Evolutionary conservation across 2,888 invertebrate genomes (phyloP), one percentile per base, ranked within the genome.

Genomic region (Synergus umbraculus): DNA sequence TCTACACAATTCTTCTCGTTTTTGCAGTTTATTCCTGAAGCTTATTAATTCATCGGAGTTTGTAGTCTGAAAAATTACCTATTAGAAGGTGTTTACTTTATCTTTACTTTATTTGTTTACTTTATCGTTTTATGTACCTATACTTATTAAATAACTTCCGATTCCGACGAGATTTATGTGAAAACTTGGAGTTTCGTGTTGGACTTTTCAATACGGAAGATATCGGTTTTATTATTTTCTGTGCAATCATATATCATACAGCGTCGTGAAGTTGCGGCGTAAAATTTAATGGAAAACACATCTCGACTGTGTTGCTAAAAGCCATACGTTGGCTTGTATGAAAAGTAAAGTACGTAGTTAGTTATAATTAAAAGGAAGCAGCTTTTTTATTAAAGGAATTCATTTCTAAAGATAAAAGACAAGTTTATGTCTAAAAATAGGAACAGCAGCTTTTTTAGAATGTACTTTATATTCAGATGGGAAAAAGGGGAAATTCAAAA

Each of bases 81-180:
- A 13, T 63, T 63, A 44, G 4, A 46, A 44, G 63, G 63, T 43
- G 63, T 54, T 29, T 54, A 73, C 73, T 73, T 54, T n/a, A 54
- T 73, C 37, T 29, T 29, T 29, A 29, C 22, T 29, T 29, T 29
- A 29, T 29, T 29, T 29, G 22, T 29, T 29, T 29, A 29, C 22
- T 29, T 29, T 29, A 29, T 29, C 22, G 54, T 73, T 54, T 58
- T 37, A 54, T 54, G 12, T 73, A 54, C 18, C 54, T 41, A 73
- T 73, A 54, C 37, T 80, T 82, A 78, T 78, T 82, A 80, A 82
- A 82, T 80, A 82, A 82, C 78, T 82, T 82, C 77, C 76, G 67
- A 78, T 66, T 46, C 76, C 67, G 78, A 65, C 77, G 81, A 80
- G 76, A 76, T 82, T 82, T 78, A 82, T 82, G 69, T 66, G 80